phyloP scores from a whole-genome alignment of 1,140 invertebrate genomes.

The Drosophila arawakana region DNA sequence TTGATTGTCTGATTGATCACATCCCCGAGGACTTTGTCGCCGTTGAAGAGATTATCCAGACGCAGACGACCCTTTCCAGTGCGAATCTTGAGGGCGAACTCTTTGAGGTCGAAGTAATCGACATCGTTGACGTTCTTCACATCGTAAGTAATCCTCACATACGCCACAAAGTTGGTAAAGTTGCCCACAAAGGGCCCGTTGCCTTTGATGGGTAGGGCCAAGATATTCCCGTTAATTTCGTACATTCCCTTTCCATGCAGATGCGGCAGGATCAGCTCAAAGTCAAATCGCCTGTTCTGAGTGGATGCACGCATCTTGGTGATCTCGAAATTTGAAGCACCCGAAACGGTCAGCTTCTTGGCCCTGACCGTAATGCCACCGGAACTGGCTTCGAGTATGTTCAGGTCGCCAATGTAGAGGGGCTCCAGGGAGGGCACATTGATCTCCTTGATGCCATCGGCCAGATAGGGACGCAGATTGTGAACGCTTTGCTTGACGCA shows the following conservation, averaged over 20 bases:
- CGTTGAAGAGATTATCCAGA: slow-evolving; percentile 88
- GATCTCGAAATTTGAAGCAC: slow-evolving; percentile 87
- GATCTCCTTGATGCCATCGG: slow-evolving; percentile 86
- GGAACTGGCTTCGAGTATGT: slow-evolving; percentile 85
- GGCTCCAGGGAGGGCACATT: slow-evolving; percentile 88
- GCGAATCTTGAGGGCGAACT: slow-evolving; percentile 86
- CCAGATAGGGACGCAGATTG: slow-evolving; percentile 85
- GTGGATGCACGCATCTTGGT: slow-evolving; percentile 86
- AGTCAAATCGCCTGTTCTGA: slow-evolving; percentile 84
- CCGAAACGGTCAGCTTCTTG: slow-evolving; percentile 86
- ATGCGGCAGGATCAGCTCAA: slow-evolving; percentile 86
- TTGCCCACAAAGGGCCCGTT: slow-evolving; percentile 87
- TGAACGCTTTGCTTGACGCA: slow-evolving; percentile 86
- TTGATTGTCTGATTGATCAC: slow-evolving; percentile 88
- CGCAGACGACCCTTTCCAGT: slow-evolving; percentile 86
- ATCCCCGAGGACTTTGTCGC: slow-evolving; percentile 86
- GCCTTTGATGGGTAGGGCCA: slow-evolving; percentile 87
- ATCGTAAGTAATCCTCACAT: slow-evolving; percentile 85
- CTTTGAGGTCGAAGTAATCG: slow-evolving; percentile 85
- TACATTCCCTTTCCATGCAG: slow-evolving; percentile 87
- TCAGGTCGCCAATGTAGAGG: slow-evolving; percentile 86
- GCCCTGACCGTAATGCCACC: slow-evolving; percentile 86
- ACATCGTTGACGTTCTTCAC: slow-evolving; percentile 84
- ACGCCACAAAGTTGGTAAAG: slow-evolving; percentile 86
- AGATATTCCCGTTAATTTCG: slow-evolving; percentile 86